Evolutionary conservation across 2,888 invertebrate genomes (phyloP).

Genomic region (Melanostoma scalare): DNA sequence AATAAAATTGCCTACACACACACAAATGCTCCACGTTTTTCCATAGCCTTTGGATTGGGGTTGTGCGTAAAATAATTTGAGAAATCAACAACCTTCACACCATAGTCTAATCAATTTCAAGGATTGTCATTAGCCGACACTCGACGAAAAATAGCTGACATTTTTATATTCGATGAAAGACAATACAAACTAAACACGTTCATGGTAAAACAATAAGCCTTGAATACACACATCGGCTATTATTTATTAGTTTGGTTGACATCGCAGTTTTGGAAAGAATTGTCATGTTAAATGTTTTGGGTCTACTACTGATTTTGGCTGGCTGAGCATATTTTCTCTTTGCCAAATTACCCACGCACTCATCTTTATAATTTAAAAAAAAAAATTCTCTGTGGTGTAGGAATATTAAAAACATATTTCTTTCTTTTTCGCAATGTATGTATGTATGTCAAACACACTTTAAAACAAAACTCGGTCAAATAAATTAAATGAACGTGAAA

Average conservation of each 20-base stretch:
- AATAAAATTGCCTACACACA: not conserved
- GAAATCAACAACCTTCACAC: constrained; percentile 39
- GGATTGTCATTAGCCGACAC: constrained; percentile 47
- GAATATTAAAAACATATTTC: no score
- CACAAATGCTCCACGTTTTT: constrained; percentile 11
- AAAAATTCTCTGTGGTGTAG: not conserved
- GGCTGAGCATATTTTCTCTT: constrained; percentile 17
- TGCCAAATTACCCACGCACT: constrained; percentile 33
- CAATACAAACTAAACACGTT: constrained; percentile 17
- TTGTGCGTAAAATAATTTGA: constrained; percentile 12
- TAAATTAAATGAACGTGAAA: no score
- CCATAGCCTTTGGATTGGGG: constrained; percentile 9
- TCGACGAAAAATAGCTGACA: constrained; percentile 4
- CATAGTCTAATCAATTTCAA: constrained; percentile 39
- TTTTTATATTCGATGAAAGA: constrained; percentile 17
- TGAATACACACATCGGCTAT: constrained; percentile 9
- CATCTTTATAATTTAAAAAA: not conserved
- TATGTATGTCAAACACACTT: no score
- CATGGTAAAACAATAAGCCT: constrained; percentile 43
- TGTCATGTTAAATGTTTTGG: constrained; percentile 27
- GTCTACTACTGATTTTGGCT: constrained; percentile 34
- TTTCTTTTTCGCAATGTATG: no score
- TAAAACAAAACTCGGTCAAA: no score
- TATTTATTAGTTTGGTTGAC: constrained; percentile 23
- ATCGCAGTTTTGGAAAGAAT: constrained; percentile 23